These are phyloP conservation scores for Microctonus hyperodae DNA, from an alignment of 2,888 invertebrate species.

Conservation along the genomic window DNA sequence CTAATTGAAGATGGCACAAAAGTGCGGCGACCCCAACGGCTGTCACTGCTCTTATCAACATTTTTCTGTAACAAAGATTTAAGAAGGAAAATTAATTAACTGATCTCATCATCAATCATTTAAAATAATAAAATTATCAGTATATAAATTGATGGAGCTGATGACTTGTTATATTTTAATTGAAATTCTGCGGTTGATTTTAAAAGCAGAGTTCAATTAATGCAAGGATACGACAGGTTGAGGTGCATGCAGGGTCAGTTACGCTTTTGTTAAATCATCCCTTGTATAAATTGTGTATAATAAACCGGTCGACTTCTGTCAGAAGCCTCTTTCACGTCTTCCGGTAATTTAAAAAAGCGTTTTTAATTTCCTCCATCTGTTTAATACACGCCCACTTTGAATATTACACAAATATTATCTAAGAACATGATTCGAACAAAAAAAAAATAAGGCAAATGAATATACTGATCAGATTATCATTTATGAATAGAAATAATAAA, in stretches of 20 bases:
- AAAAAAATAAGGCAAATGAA: too few species aligned
- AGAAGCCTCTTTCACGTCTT: conserved; percentile 34
- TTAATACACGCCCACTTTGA: neutral
- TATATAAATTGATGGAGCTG: too few species aligned
- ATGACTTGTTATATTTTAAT: neutral
- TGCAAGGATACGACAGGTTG: conserved; percentile 13
- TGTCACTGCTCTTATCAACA: conserved; percentile 79
- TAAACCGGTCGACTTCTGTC: conserved; percentile 37
- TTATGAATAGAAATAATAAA: too few species aligned
- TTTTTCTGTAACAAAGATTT: conserved; percentile 70
- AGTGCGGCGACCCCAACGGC: conserved; percentile 73
- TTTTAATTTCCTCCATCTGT: neutral
- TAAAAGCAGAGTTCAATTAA: too few species aligned
- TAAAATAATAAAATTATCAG: too few species aligned
- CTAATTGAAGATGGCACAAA: conserved; percentile 67
- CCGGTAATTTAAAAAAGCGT: conserved; percentile 37
- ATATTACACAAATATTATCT: neutral
- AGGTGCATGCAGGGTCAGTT: conserved; percentile 38
- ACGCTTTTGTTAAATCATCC: conserved; percentile 40
- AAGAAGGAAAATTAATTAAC: neutral
- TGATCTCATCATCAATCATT: too few species aligned
- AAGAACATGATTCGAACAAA: neutral
- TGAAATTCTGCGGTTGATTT: neutral
- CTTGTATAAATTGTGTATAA: conserved; percentile 34
- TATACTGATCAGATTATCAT: too few species aligned